Percentiles rank a stretch among this genome's conserved stretches.
Conservation (phyloP, 2,888 invertebrate species). For the Hyppa rectilinea region DNA sequence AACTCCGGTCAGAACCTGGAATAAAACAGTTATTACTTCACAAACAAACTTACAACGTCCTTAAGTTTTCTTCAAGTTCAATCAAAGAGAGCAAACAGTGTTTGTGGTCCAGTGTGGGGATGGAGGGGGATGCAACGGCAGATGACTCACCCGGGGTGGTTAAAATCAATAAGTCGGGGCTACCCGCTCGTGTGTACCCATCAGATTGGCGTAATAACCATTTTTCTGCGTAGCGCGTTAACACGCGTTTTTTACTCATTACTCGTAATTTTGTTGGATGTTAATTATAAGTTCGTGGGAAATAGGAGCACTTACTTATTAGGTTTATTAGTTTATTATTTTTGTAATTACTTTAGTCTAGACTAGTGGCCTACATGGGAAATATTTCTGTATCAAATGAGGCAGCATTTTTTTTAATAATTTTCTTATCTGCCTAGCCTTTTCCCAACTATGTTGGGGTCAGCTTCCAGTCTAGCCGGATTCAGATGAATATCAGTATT, state of each 20-base stretch:
- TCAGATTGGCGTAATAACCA: conserved; percentile 60
- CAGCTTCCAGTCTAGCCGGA: no score
- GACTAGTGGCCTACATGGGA: not conserved
- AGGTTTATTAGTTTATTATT: conserved; percentile 23
- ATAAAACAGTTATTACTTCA: conserved; percentile 79
- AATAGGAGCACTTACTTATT: conserved; percentile 46
- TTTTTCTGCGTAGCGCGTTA: conserved; percentile 60
- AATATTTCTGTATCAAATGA: not conserved
- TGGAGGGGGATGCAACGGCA: conserved; percentile 70
- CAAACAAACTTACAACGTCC: conserved; percentile 76
- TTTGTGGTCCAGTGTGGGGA: conserved; percentile 72
- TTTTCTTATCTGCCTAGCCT: no score
- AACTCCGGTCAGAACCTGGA: conserved; percentile 51
- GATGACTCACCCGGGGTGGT: conserved; percentile 86
- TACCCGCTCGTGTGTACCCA: conserved; percentile 57
- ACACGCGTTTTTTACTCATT: conserved; percentile 48
- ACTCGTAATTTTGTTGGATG: conserved; percentile 30
- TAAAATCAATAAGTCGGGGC: conserved; percentile 86
- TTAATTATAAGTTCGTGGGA: conserved; percentile 55
- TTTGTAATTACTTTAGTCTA: conserved; percentile 15
- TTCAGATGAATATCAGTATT: no score
- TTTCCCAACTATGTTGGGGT: no score
- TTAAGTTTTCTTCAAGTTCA: conserved; percentile 83
- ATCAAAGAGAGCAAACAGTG: conserved; percentile 86
- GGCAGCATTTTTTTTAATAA: not conserved